phyloP scores from a whole-genome alignment of 1,140 invertebrate genomes.

The Epicauta chinensis region DNA sequence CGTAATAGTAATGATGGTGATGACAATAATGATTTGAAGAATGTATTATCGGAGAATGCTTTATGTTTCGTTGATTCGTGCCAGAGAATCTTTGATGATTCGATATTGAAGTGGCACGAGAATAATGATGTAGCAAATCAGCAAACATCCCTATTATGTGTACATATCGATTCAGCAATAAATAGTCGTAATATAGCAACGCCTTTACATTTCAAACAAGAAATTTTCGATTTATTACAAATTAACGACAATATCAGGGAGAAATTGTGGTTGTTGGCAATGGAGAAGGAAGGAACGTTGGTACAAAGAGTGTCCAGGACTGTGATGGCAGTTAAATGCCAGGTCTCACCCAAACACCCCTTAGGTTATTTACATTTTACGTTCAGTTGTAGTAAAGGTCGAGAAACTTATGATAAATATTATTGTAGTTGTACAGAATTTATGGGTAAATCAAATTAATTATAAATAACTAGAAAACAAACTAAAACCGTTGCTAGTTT shows the following conservation, averaged over 20 bases:
- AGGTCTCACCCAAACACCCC: constrained; percentile 60
- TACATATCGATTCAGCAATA: constrained; percentile 64
- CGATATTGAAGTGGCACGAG: constrained; percentile 53
- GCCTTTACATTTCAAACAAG: constrained; percentile 55
- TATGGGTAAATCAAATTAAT: constrained; percentile 43
- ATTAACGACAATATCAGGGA: constrained; percentile 60
- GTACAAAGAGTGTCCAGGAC: constrained; percentile 73
- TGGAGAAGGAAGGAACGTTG: constrained; percentile 58
- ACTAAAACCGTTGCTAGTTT: neutral
- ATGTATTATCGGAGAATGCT: constrained; percentile 48
- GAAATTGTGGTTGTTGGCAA: constrained; percentile 58
- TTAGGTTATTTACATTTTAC: constrained; percentile 71
- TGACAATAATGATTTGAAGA: constrained; percentile 31
- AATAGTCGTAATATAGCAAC: constrained; percentile 57
- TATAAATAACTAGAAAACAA: constrained; percentile 4
- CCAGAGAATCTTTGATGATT: constrained; percentile 50
- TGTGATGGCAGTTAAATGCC: constrained; percentile 73
- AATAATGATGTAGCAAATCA: too few relatives aligned
- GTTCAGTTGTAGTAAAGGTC: constrained; percentile 53
- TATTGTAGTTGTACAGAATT: constrained; percentile 59
- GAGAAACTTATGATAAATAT: constrained; percentile 54
- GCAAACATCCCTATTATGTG: constrained; percentile 44
- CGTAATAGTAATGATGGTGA: constrained; percentile 21
- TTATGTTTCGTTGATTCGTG: constrained; percentile 64
- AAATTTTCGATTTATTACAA: constrained; percentile 57